A percentile compares a stretch with the other conserved stretches of the same genome.
Evolutionary conservation across 2,113 vertebrate species (phyloP).

Genomic region (Brevimyrus niger): DNA sequence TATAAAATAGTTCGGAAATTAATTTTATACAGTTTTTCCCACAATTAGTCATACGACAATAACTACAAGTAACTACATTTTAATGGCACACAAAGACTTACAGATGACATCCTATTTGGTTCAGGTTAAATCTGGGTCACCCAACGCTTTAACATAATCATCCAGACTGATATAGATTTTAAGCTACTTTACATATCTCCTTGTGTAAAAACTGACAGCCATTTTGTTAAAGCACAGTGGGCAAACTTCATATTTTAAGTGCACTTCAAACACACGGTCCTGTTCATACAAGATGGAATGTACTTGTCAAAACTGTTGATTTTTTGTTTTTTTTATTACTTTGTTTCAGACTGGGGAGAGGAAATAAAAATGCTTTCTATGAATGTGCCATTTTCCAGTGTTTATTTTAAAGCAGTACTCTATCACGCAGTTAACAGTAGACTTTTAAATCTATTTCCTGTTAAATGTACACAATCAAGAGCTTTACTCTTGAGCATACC

Average conservation of each 20-base stretch:
- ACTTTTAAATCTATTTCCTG: not conserved
- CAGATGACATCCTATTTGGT: not conserved
- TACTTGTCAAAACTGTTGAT: constrained; percentile 47
- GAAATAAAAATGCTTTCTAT: constrained; percentile 38
- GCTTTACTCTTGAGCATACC: not conserved
- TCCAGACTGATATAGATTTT: constrained; percentile 27
- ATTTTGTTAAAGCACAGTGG: not conserved
- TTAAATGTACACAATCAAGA: not conserved
- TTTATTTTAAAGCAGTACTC: not conserved
- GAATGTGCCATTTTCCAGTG: constrained; percentile 25
- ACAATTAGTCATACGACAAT: constrained; percentile 21
- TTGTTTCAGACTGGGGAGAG: constrained; percentile 27
- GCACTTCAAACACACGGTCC: constrained; percentile 46
- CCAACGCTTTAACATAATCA: not conserved
- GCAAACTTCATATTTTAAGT: constrained; percentile 35
- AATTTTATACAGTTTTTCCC: constrained; percentile 34
- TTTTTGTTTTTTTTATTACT: constrained; percentile 37
- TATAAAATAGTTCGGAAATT: constrained; percentile 27
- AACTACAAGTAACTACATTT: constrained; percentile 24
- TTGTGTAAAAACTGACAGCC: constrained; percentile 24
- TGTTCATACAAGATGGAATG: constrained; percentile 47
- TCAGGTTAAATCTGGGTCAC: not conserved
- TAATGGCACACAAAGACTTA: not conserved
- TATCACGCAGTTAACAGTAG: not conserved
- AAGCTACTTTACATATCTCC: constrained; percentile 33